Percentiles rank a stretch among this genome's conserved stretches.
These are phyloP conservation scores for Scaptodrosophila latifasciaeformis DNA, from an alignment of 2,888 invertebrate species.

Conservation along the genomic window DNA sequence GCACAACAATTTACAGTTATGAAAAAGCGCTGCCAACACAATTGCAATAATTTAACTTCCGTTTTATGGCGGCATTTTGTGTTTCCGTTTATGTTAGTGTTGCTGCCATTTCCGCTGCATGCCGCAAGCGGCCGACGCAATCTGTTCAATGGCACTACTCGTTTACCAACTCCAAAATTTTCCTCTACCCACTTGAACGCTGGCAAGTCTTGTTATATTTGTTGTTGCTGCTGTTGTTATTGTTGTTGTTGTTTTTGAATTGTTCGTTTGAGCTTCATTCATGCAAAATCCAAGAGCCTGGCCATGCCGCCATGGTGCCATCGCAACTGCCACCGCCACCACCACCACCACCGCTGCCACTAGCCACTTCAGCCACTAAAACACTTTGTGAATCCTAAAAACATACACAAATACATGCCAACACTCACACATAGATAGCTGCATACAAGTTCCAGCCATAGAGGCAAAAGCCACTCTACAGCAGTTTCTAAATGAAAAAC, in stretches of 20 bases:
- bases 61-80: constrained; percentile 60
- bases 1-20: constrained; percentile 50
- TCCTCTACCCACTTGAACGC: too few relatives aligned
- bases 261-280: constrained; percentile 4
- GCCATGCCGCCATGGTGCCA: background rate
- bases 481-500: constrained; percentile 1
- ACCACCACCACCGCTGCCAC: background rate
- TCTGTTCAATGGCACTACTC: constrained; percentile 35
- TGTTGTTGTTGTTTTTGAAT: background rate
- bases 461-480: background rate
- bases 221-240: background rate
- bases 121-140: constrained; percentile 34
- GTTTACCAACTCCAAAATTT: too few relatives aligned
- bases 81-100: constrained; percentile 50
- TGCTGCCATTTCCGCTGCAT: constrained; percentile 16
- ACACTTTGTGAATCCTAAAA: background rate
- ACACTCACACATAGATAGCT: background rate
- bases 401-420: background rate
- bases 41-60: constrained; percentile 67
- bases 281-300: background rate
- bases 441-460: background rate
- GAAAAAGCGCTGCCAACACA: constrained; percentile 53
- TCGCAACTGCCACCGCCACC: background rate
- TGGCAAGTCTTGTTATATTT: too few relatives aligned
- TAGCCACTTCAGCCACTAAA: background rate